phyloP scores from a whole-genome alignment of 2,888 invertebrate species.

The Prosapia bicincta region DNA sequence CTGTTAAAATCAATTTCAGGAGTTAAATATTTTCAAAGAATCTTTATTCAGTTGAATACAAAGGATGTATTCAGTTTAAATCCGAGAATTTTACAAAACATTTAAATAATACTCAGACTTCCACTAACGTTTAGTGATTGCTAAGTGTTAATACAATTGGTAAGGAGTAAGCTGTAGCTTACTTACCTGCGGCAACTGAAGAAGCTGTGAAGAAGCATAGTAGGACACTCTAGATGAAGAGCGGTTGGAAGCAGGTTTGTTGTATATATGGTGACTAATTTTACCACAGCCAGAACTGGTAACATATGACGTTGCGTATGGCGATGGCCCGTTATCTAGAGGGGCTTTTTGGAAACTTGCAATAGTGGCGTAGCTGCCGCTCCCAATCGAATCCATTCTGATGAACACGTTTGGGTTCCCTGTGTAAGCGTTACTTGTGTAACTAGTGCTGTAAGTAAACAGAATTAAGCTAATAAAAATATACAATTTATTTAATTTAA shows the following conservation, averaged over 20 bases:
- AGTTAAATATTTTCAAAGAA: no score
- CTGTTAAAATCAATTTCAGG: no score
- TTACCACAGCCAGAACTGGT: slow-evolving; percentile 34
- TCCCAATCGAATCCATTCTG: slow-evolving; percentile 67
- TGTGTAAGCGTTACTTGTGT: slow-evolving; percentile 71
- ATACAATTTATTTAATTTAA: no score
- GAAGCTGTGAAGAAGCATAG: slow-evolving; percentile 76
- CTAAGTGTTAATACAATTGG: no score
- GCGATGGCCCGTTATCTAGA: slow-evolving; percentile 52
- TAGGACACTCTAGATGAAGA: slow-evolving; percentile 63
- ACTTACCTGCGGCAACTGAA: slow-evolving; percentile 66
- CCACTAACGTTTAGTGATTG: not conserved
- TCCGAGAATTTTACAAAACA: not conserved
- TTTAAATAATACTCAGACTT: not conserved
- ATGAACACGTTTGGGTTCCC: slow-evolving; percentile 75
- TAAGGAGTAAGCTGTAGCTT: no score
- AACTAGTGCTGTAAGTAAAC: slow-evolving; percentile 60
- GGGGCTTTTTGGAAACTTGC: slow-evolving; percentile 76
- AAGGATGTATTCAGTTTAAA: not conserved
- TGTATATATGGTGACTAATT: slow-evolving; percentile 48
- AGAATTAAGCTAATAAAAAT: no score
- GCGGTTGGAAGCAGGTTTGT: slow-evolving; percentile 57
- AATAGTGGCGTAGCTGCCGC: slow-evolving; percentile 79
- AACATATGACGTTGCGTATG: slow-evolving; percentile 61
- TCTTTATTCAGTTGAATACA: no score